Percentiles rank a stretch among this genome's conserved stretches.
phyloP scores from a whole-genome alignment of 2,888 invertebrate genomes.

The Polietes domitor region DNA sequence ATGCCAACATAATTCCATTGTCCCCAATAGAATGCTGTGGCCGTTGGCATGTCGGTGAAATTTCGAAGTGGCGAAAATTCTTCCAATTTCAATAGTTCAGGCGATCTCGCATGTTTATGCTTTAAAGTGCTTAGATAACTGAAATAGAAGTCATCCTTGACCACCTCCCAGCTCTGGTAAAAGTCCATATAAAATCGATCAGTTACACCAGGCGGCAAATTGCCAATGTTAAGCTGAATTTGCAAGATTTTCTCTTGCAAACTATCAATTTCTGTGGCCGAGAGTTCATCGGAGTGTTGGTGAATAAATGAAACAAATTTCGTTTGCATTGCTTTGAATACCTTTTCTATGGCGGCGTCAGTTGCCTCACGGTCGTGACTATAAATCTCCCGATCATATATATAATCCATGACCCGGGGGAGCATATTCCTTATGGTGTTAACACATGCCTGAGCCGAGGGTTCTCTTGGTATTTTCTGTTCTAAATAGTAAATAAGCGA shows the following conservation, averaged over 20 bases:
- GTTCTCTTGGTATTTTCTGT: conserved; percentile 54
- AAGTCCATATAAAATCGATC: conserved; percentile 68
- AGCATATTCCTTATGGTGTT: conserved; percentile 75
- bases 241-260: conserved; percentile 69
- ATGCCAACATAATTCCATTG: conserved; percentile 68
- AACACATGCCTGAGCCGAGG: conserved; percentile 70
- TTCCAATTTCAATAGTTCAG: conserved; percentile 31
- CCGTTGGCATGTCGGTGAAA: conserved; percentile 55
- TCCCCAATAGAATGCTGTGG: conserved; percentile 68
- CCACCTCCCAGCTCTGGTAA: conserved; percentile 34
- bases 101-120: conserved; percentile 43
- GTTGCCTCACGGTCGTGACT: conserved; percentile 66
- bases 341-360: conserved; percentile 70
- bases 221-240: conserved; percentile 74
- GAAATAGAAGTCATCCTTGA: conserved; percentile 69
- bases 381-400: conserved; percentile 72
- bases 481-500: conserved; percentile 67
- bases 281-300: conserved; percentile 69
- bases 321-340: conserved; percentile 71
- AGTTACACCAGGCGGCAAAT: conserved; percentile 70
- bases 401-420: conserved; percentile 73
- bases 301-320: conserved; percentile 68
- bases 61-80: conserved; percentile 48
- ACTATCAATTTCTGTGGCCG: conserved; percentile 58
- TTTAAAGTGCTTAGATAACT: conserved; percentile 74